Conservation (phyloP, 2,888 invertebrate genomes). For the Eupithecia tripunctaria region DNA sequence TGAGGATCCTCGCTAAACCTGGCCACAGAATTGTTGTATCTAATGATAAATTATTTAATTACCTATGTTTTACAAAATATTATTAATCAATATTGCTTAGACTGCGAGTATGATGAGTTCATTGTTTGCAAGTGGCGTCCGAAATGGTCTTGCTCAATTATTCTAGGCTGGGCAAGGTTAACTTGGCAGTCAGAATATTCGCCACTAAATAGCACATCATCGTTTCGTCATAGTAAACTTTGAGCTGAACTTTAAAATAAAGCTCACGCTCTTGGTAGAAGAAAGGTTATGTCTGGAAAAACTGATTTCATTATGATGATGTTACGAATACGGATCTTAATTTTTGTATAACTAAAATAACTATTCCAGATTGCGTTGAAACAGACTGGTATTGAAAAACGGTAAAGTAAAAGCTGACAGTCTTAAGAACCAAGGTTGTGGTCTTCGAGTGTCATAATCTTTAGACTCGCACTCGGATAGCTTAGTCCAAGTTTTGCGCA, state of each 20-base stretch:
- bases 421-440: conserved; percentile 53
- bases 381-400: conserved; percentile 31
- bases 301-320: neutral
- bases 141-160: conserved; percentile 71
- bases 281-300: neutral
- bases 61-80: conserved; percentile 34
- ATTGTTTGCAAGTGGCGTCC: conserved; percentile 76
- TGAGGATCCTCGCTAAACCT: neutral
- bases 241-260: conserved; percentile 1
- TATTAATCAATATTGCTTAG: conserved; percentile 72
- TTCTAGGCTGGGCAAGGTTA: conserved; percentile 67
- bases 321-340: neutral
- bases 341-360: neutral
- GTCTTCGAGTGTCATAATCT: conserved; percentile 62
- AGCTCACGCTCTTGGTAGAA: neutral
- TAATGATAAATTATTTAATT: neutral
- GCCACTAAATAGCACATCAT: conserved; percentile 16
- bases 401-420: conserved; percentile 33
- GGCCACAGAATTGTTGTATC: neutral
- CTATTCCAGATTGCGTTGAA: neutral
- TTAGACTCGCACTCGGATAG: conserved; percentile 53
- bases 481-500: conserved; percentile 57
- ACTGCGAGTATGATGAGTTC: conserved; percentile 69
- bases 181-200: conserved; percentile 15
- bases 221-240: neutral